Evolutionary conservation across 2,113 vertebrate genomes (phyloP), one percentile per base, ranked within the genome.

Genomic region (Terrapene triunguis): DNA sequence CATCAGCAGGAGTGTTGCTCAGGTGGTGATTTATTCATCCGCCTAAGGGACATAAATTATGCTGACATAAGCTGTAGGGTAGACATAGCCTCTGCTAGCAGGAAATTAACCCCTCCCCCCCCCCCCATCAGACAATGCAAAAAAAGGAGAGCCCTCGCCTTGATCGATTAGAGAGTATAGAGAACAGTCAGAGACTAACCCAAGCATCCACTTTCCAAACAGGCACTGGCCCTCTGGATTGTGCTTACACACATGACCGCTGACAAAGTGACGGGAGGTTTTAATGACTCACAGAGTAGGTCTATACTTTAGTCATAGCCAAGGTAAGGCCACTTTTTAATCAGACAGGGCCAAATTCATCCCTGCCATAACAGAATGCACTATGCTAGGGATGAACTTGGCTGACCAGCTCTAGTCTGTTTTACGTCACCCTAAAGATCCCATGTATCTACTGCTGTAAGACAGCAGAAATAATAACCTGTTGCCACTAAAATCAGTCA

Each of bases 291-390:
- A 62, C 12, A 6, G 57, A 62, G 57, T 62, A 29, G 80, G 87
- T 42, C 50, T 90, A 59, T 92, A 80, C 78, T 27, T 87, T 69
- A 16, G 50, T 72, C 51, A n/a, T 65, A 6, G 50, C 87, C 85
- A 62, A 85, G 62, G 22, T 38, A 50, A 76, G 92, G 85, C 83
- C 88, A 93, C 53, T 21, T 85, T 82, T 55, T 74, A 53, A 17
- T 54, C 80, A 65, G 35, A 2, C n/a, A 47, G 59, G 53, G 54
- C 72, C 17, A 8, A 79, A 50, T 74, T 80, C 50, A 79, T 85
- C 85, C 69, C 62, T 84, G 72, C 55, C 8, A 19, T 35, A 59
- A 42, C 85, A 57, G 0, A 0, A 44, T 79, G 55, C 90, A 65
- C 50, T 22, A 42, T 82, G 29, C 29, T 32, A 82, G 27, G 54